Evolutionary conservation across 2,113 vertebrate genomes (phyloP), one percentile per base, ranked within the genome.

Genomic region (Micromys minutus): DNA sequence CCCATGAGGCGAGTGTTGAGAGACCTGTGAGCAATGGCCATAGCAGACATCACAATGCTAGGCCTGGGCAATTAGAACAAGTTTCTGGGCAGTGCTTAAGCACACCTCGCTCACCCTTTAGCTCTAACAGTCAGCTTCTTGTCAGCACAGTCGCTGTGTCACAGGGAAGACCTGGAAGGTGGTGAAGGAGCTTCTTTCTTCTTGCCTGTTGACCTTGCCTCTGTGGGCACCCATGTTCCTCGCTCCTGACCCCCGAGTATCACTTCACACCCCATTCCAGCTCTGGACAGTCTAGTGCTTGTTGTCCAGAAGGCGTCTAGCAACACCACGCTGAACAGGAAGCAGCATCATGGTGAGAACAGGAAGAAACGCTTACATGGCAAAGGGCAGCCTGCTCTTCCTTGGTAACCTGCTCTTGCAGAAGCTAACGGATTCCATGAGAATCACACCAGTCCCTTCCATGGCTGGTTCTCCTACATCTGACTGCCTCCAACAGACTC

Each of bases 1-100:
- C 99, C 93, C 98, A 98, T 3, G 98, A 99, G 98, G 99, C 99
- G 45, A 97, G 85, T 22, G 24, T 3, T 0, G 26, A 3, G 17
- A 88, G 42, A 13, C 67, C 13, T 34, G 21, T 24, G 12, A 45
- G 36, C 31, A 59, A 36, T 26, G 52, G 19, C 39, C 55, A 29
- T 5, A 59, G 50, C 39, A 69, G 52, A 69, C 4, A 16, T 57
- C 15, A 57, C 26, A 88, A 16, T 36, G 19, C 29, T 26, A 24
- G 13, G 2, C 15, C 77, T 7, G 50, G 29, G 7, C 29, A 59
- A 29, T 65, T 71, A 13, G 26, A 50, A 9, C 84, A 52, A 59
- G 17, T 6, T 36, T 39, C 36, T 47, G 24, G 2, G 3, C 13
- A 4, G 17, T 15, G 59, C 36, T 47, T 52, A 31, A n/a, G 21